These are phyloP conservation scores for Mesocricetus auratus DNA, from an alignment of 2,113 vertebrate species.

Conservation along the genomic window DNA sequence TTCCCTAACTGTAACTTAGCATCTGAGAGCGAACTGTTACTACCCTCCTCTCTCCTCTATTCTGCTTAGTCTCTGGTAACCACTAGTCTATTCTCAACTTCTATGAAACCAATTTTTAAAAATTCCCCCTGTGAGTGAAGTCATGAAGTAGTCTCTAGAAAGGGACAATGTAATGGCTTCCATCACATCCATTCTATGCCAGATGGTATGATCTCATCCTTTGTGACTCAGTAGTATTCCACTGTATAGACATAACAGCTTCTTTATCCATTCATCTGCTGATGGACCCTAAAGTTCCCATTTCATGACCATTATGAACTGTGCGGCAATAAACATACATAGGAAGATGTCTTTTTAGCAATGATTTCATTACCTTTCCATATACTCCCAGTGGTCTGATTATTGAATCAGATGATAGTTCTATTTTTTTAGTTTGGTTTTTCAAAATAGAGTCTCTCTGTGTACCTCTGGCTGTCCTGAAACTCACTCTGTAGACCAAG, in stretches of 20 bases:
- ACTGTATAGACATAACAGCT: neutral
- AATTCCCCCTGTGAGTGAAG: neutral
- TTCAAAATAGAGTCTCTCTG: no score
- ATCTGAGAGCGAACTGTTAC: neutral
- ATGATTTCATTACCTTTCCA: neutral
- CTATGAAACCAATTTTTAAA: neutral
- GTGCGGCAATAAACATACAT: neutral
- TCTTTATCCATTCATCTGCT: neutral
- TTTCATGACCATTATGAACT: neutral
- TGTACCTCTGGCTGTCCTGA: no score
- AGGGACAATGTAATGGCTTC: neutral
- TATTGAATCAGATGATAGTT: neutral
- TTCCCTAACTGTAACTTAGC: neutral
- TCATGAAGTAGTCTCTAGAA: neutral
- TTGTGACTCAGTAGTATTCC: neutral
- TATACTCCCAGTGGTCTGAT: no score
- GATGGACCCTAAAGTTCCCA: neutral
- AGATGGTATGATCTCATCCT: neutral
- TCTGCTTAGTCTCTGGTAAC: neutral
- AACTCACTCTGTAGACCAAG: no score
- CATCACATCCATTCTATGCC: neutral
- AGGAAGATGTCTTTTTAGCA: neutral
- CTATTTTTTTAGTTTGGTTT: no score
- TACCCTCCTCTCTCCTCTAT: neutral
- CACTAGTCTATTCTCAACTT: neutral